A percentile compares a stretch with the other conserved stretches of the same genome.
These are phyloP conservation scores for Acronicta psi DNA, from an alignment of 2,888 invertebrate species.

Conservation along the genomic window DNA sequence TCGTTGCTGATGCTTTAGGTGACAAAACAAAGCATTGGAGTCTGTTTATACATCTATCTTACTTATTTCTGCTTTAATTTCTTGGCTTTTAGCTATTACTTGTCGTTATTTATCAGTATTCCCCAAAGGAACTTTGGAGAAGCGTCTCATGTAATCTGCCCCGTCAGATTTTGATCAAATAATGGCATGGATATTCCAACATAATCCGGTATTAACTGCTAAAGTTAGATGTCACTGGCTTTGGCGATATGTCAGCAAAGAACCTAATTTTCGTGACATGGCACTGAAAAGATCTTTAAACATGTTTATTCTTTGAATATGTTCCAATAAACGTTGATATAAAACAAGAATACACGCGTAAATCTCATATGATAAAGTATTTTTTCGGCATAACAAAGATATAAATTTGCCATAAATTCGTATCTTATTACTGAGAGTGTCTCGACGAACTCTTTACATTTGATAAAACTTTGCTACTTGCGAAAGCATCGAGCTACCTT, in stretches of 20 bases:
- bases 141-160: no score
- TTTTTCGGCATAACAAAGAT: slow-evolving; percentile 66
- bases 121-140: no score
- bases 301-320: slow-evolving; percentile 37
- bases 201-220: slow-evolving; percentile 16
- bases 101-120: no score
- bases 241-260: slow-evolving; percentile 27
- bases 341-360: slow-evolving; percentile 44
- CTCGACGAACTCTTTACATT: slow-evolving; percentile 69
- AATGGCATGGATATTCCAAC: neutral
- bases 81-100: no score
- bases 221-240: slow-evolving; percentile 28
- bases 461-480: slow-evolving; percentile 73
- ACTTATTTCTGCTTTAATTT: neutral
- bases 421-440: slow-evolving; percentile 68
- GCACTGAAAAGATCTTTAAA: slow-evolving; percentile 18
- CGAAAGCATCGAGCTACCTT: slow-evolving; percentile 42
- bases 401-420: slow-evolving; percentile 71
- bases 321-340: slow-evolving; percentile 50
- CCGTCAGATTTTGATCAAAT: neutral
- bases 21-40: slow-evolving; percentile 1
- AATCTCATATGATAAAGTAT: slow-evolving; percentile 54
- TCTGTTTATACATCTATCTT: neutral
- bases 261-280: slow-evolving; percentile 15
- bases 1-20: neutral